Evolutionary conservation across 2,888 invertebrate genomes (phyloP), one percentile per base, ranked within the genome.

Genomic region (Torymus auratus): DNA sequence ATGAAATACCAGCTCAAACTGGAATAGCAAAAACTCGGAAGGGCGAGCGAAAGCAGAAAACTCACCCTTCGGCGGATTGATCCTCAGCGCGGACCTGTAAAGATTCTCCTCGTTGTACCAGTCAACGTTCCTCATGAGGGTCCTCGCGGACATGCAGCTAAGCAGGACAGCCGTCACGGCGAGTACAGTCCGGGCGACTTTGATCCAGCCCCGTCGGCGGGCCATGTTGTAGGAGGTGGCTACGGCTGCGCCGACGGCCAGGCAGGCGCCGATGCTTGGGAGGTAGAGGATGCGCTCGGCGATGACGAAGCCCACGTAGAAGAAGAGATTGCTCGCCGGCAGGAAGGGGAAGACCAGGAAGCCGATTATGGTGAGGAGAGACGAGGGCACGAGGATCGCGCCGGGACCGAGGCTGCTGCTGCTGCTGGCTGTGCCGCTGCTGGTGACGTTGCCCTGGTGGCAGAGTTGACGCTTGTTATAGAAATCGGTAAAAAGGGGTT

Each of bases 221-320:
- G 88, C 87, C 79, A 88, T 84, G 56, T 86, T 84, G 82, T 90
- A 88, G 69, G 87, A 86, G 28, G 88, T 87, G 12, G 90, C 87
- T 56, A 91, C 92, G 60, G 93, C 93, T 82, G 94, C 92, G 60
- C 96, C 98, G 82, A 98, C 92, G 84, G 98, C 92, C 86, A 99
- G 93, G 92, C 98, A 98, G 91, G 96, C 96, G 74, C 98, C 99
- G 88, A 98, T 96, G 92, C 98, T 98, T 71, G 99, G 98, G 91
- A 99, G 94, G 92, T 99, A 99, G 84, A 99, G 93, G 84, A 99
- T 95, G 84, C 99, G 94, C 92, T 99, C 99, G 81, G 99, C 99
- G 77, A 99, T 96, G 85, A 99, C 99, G 91, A 99, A 99, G 70
- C 99, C 99, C 82, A 99, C 99, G 91, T 99, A 98, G 93, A 98